Evolutionary conservation across 2,797 vertebrate genomes (phyloP).

Genomic region (Diglossa cyanea): DNA sequence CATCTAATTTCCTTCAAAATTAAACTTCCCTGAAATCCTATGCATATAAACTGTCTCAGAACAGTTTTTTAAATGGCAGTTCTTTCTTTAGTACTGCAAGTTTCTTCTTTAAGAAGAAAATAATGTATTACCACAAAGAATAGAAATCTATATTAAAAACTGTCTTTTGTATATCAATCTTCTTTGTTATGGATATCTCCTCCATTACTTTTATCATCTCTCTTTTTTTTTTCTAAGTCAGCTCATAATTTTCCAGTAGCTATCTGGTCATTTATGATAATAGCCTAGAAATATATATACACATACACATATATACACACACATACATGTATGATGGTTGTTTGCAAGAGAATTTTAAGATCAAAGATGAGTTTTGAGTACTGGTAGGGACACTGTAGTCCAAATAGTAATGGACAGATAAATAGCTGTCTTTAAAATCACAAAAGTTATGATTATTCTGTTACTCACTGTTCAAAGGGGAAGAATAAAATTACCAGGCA

Average conservation of each 20-base stretch:
- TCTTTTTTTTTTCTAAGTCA: neutral
- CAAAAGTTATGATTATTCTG: conserved; percentile 17
- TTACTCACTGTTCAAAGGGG: conserved; percentile 13
- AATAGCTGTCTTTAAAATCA: neutral
- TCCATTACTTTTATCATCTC: neutral
- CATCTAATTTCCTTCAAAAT: neutral
- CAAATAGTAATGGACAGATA: neutral
- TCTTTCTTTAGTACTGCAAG: neutral
- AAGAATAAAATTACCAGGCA: conserved; percentile 19
- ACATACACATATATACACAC: accelerated
- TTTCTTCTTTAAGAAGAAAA: conserved; percentile 2
- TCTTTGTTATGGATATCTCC: neutral
- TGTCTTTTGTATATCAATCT: neutral
- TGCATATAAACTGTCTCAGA: neutral
- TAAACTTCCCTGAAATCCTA: neutral
- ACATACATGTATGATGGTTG: neutral
- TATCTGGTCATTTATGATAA: neutral
- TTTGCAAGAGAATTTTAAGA: neutral
- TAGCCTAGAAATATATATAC: neutral
- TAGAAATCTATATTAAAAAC: conserved; percentile 28
- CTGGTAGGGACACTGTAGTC: neutral
- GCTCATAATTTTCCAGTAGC: neutral
- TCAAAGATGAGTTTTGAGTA: neutral
- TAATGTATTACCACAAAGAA: neutral
- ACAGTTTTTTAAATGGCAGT: neutral